Evolutionary conservation across 2,888 invertebrate species (phyloP), one percentile per base, ranked within the genome.

Genomic region (Zaprionus bogoriensis): DNA sequence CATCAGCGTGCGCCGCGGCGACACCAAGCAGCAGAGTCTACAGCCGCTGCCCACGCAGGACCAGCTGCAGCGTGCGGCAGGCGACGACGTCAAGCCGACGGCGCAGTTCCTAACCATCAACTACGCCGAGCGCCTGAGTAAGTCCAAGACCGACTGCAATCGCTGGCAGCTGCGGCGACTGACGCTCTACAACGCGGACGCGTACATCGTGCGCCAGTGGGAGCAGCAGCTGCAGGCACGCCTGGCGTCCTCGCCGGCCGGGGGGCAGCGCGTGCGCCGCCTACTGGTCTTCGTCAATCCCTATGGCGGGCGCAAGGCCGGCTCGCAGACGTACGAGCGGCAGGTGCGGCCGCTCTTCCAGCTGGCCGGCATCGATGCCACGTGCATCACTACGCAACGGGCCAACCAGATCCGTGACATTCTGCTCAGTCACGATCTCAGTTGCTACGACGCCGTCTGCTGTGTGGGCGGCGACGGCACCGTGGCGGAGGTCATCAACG

Each of bases 381-480:
- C 93, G 53, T 93, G 94, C 67, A 92, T 94, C 50, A 92, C 94
- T 27, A 96, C 96, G 0, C 94, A 96, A 87, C 91, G 95, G 59
- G 93, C 94, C 17, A 94, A 95, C 88, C 96, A 96, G 90, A 96
- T 96, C 27, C 92, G 93, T 28, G 96, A 96, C 85, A 93, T 93
- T 19, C 74, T 91, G 2, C 89, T 96, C 46, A 92, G 91, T 55
- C 92, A 92, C 57, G 92, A 92, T 82, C 89, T 94, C 63, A 93
- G 94, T 66, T 91, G 91, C 72, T 93, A 92, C 73, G 93, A 94
- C 91, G 95, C 95, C 0, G 92, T 96, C 17, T 94, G 95, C 14
- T 95, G 95, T 89, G 95, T 97, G 6, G 97, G 97, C 0, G 97
- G 97, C 0, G 97, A 97, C 90, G 97, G 97, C 0, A 96, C 96